Evolutionary conservation across 2,797 vertebrate species (phyloP), one percentile per base, ranked within the genome.

Genomic region (Thripadectes ignobilis): DNA sequence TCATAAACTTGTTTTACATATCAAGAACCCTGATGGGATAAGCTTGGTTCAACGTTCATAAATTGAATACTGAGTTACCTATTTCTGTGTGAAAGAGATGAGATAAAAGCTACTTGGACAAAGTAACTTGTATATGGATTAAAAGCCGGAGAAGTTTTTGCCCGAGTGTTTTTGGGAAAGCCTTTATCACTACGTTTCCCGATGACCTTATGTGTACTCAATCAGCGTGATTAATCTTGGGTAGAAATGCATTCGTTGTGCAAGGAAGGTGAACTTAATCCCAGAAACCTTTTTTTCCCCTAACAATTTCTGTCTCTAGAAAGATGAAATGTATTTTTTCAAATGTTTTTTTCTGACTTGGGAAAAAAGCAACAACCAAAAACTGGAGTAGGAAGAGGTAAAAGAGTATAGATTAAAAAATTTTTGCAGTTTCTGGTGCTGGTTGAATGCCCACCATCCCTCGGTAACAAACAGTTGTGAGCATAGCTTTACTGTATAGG

Each of bases 231-330:
- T 95, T 95, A 87, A 91, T 94, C 93, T 82, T 14, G 48, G 86
- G 55, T 90, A 58, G 81, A 67, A 93, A 67, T 59, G 61, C 46
- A 66, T 30, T 68, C 2, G 1, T 89, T 72, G 82, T 51, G n/a
- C 69, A 79, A 34, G 85, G 58, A 58, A 75, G 26, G 73, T 74
- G 76, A 88, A 89, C 85, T 88, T 93, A 89, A 93, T 91, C 76
- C 79, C 80, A 81, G 68, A 69, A 95, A 83, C 61, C 21, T n/a
- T 51, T 61, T 51, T 59, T 41, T 12, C 8, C 32, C 26, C 26
- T 2, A 20, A 77, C 59, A 51, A 4, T 82, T 89, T 91, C 52
- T 86, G 14, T 39, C 43, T 84, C n/a, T 88, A 46, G 59, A 76
- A 92, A 66, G 82, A 85, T 73, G 58, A 84, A 88, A 81, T 63